Evolutionary conservation across 2,797 vertebrate species (phyloP), one percentile per base, ranked within the genome.

Genomic region (Champsocephalus gunnari): DNA sequence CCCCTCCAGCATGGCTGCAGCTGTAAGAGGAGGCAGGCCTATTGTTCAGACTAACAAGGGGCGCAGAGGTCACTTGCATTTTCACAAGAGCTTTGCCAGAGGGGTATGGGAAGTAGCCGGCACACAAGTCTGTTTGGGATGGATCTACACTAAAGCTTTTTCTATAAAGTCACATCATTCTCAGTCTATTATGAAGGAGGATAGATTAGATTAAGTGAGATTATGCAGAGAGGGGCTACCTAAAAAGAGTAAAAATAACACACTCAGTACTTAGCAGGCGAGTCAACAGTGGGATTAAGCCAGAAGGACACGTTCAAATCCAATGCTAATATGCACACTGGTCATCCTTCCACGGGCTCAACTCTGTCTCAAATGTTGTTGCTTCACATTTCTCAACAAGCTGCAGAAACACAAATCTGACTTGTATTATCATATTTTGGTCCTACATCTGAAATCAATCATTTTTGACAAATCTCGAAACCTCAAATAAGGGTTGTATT

Each of bases 201-300:
- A 91, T 91, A 89, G 86, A 93, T 95, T 92, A 95, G 93, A 94
- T 95, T 94, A 94, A 93, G 89, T 88, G 85, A 95, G 94, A 94
- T 95, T 94, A 94, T 80, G 89, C 84, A 71, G 80, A 90, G 86
- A 90, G 89, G 88, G 87, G 87, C 85, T 91, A 84, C 87, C 90
- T 87, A 90, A 93, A 94, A 94, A 92, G 92, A 91, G 83, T 88
- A 92, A 89, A 93, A 93, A 93, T 88, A 94, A 93, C 92, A 93
- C 80, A 82, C 83, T 88, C 72, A 28, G 90, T 87, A 83, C 81
- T 93, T 92, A 92, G 89, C 87, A 89, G 84, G 76, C 82, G 74
- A 93, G 92, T 94, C 93, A 94, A 94, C 91, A 92, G 85, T 79
- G 84, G 91, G 92, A 91, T 93, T 94, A 92, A 81, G 87, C 71